Percentiles rank a stretch among this genome's conserved stretches.
These are phyloP conservation scores for Gerosis bhagava DNA, from an alignment of 2,888 invertebrate genomes.

Conservation along the genomic window DNA sequence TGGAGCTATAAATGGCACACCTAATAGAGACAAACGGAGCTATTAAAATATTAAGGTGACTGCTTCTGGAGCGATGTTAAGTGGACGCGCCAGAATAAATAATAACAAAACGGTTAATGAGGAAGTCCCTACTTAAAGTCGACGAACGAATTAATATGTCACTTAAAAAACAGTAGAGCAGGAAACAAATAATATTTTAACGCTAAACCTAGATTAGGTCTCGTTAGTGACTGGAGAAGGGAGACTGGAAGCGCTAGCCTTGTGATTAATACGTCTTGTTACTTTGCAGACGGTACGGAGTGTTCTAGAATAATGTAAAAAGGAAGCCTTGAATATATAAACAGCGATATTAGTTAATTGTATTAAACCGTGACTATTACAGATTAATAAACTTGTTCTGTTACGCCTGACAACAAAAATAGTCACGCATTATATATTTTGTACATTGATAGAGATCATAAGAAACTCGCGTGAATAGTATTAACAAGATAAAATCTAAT, in stretches of 20 bases:
- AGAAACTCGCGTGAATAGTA: not conserved
- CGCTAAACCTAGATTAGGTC: conserved; percentile 70
- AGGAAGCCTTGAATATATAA: conserved; percentile 5
- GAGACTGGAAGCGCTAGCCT: conserved; percentile 25
- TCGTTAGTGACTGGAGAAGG: conserved; percentile 50
- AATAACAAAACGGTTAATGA: conserved; percentile 75
- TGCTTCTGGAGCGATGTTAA: conserved; percentile 45
- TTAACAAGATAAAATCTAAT: not conserved
- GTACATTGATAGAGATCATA: not conserved
- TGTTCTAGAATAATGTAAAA: conserved; percentile 3
- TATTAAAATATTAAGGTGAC: conserved; percentile 59
- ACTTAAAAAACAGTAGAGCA: conserved; percentile 67
- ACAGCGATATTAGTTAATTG: no score
- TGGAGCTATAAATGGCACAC: conserved; percentile 45
- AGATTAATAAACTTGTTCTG: conserved; percentile 3
- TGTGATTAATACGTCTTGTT: conserved; percentile 26
- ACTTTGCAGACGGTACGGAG: conserved; percentile 14
- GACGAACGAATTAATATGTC: conserved; percentile 69
- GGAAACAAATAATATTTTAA: conserved; percentile 72
- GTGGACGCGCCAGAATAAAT: conserved; percentile 57
- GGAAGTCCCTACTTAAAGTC: conserved; percentile 75
- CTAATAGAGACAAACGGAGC: conserved; percentile 59
- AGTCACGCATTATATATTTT: not conserved
- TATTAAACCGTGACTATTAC: no score
- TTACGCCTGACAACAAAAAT: conserved; percentile 1